Evolutionary conservation across 2,888 invertebrate species (phyloP), one percentile per base, ranked within the genome.

Genomic region (Agriopis aurantiaria): DNA sequence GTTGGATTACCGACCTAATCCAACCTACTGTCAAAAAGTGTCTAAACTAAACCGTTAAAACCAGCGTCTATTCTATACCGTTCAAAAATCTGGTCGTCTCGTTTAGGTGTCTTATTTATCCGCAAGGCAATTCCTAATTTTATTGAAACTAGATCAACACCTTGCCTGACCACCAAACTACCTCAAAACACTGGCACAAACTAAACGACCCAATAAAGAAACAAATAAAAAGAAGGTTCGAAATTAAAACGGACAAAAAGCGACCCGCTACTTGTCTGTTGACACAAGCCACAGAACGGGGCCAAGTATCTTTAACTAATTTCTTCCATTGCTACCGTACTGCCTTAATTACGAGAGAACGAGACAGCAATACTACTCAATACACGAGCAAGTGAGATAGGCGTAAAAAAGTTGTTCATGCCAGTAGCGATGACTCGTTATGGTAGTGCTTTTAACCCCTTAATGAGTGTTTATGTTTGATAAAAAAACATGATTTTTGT

Each of bases 281-380:
- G 88, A 90, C 89, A 87, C 80, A 86, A 83, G 77, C 82, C 81
- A 84, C 84, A 84, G 87, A 91, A 90, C 82, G 87, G 82, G 86
- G 85, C 84, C 86, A 63, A 67, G 83, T 85, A 83, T 81, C 82
- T 84, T 88, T 88, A 90, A 92, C 92, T 91, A 92, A 93, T 92
- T 93, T 92, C 91, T 91, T 88, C 87, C 91, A 88, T 86, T 83
- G 92, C 92, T 91, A 92, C 92, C 88, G 92, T 91, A 89, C 88
- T 88, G 92, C 91, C 91, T 90, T 92, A 92, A 93, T 93, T 92
- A 60, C 75, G 80, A 78, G 81, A 62, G 83, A 88, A 78, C 74
- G 89, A 88, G 64, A 68, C 65, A 63, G 0, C 57, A 76, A 84
- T 51, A 59, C 3, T 58, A 68, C 61, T 48, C 5, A 4, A 0